Percentiles rank a stretch among this genome's conserved stretches.
These are phyloP conservation scores for Amphiduros pacificus DNA, from an alignment of 2,888 invertebrate genomes.

Conservation along the genomic window DNA sequence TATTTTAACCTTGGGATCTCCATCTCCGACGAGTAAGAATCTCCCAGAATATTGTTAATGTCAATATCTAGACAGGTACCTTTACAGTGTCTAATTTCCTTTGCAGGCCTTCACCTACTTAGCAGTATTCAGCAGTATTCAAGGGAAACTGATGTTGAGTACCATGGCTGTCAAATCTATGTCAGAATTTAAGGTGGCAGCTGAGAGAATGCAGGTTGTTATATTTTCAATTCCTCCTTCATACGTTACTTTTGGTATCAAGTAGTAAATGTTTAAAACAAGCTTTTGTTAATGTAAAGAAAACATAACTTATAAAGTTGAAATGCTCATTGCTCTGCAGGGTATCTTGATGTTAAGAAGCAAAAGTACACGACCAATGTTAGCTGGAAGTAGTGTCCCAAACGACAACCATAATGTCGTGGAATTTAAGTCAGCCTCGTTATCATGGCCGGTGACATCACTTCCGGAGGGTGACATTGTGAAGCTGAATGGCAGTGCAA, in stretches of 20 bases:
- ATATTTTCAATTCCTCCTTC: not conserved
- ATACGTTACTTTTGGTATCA: not conserved
- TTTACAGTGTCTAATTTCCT: no score
- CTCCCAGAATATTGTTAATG: no score
- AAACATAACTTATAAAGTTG: not conserved
- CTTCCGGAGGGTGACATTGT: not conserved
- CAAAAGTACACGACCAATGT: no score
- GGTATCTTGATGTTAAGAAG: not conserved
- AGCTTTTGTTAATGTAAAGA: not conserved
- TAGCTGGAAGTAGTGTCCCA: not conserved
- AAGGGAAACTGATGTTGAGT: conserved; percentile 20
- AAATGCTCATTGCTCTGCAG: not conserved
- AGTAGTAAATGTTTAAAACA: not conserved
- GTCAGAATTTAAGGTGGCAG: conserved; percentile 22
- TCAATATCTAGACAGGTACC: no score
- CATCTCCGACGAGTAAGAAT: no score
- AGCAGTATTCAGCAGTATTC: conserved; percentile 20
- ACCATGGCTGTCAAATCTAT: conserved; percentile 17
- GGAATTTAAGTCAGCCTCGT: not conserved
- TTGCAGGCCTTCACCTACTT: conserved; percentile 24
- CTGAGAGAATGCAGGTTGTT: conserved; percentile 21
- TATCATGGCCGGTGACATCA: not conserved
- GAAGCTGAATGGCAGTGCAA: not conserved
- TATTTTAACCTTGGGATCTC: no score
- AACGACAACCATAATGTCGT: not conserved